Conservation (phyloP, 92 coral and sea anemone genomes). For the Epizoanthus stellaris region DNA sequence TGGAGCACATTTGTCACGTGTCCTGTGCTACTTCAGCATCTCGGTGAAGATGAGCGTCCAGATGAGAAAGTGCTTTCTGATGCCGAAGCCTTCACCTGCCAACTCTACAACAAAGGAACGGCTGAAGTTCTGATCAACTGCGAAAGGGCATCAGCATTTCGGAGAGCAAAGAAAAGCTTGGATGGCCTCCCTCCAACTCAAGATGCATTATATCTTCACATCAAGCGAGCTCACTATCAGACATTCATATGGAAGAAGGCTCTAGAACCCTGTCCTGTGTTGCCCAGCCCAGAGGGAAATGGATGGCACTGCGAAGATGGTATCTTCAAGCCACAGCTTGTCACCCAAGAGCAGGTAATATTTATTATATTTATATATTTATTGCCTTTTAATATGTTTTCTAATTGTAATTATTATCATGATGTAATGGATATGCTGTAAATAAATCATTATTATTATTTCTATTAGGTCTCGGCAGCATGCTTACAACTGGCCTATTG, state of each 20-base stretch:
- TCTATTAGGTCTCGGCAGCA: conserved; percentile 39
- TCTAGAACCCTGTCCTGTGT: conserved; percentile 42
- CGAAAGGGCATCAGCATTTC: conserved; percentile 58
- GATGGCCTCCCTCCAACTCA: conserved; percentile 41
- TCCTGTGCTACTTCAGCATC: conserved; percentile 34
- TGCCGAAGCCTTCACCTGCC: conserved; percentile 46
- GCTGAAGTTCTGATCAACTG: conserved; percentile 36
- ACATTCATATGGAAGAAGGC: conserved; percentile 56
- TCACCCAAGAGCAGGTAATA: conserved; percentile 6
- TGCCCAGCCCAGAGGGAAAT: conserved; percentile 39
- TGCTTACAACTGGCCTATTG: conserved; percentile 46
- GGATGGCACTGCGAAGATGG: conserved; percentile 37
- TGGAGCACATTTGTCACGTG: conserved; percentile 35
- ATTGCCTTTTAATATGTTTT: background rate
- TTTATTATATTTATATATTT: conserved; percentile 9
- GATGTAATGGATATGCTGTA: conserved; percentile 5
- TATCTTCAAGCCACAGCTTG: conserved; percentile 38
- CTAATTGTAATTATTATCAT: conserved; percentile 10
- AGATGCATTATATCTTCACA: conserved; percentile 37
- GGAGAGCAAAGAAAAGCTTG: conserved; percentile 54
- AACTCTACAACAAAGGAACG: conserved; percentile 57
- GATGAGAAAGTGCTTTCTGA: conserved; percentile 3
- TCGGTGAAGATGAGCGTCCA: conserved; percentile 29
- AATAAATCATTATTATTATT: conserved; percentile 7
- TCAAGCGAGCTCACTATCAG: conserved; percentile 37